Evolutionary conservation across 2,888 invertebrate genomes (phyloP), one percentile per base, ranked within the genome.

Genomic region (Lordiphosa andalusiaca): DNA sequence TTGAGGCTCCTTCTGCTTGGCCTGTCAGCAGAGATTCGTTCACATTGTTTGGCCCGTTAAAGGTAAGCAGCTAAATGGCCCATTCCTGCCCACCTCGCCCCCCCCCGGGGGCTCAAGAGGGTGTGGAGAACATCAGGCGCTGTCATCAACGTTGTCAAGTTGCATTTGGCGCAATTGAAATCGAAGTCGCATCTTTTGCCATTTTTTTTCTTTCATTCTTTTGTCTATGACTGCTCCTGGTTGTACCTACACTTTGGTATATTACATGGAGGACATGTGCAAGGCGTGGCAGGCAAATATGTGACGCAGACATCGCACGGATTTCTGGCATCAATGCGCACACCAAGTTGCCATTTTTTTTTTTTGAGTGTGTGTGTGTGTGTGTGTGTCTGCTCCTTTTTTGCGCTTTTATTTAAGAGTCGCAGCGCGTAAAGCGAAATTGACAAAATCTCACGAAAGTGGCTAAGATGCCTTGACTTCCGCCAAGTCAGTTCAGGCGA

Each of bases 81-180:
- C 41, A 36, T 52, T 42, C 13, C 23, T 4, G 37, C 38, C 38
- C 19, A 4, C 25, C 6, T 6, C 5, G 16, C 2, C 16, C 16
- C 5, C n/a, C n/a, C n/a, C n/a, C n/a, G n/a, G 6, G 6, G 25
- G 2, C 25, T 25, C 6, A 25, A 25, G 25, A 6, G 25, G 25
- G 25, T 25, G 25, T 25, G 25, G 6, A 25, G 25, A 25, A 25
- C 25, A 25, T 25, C 25, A 6, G 25, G 25, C 39, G 51, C 38
- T 53, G 53, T 52, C 53, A 66, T 58, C 69, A 53, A 50, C 49
- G 65, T 54, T 65, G 72, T 75, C 50, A 63, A 63, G 67, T 61
- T 75, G 77, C 73, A 76, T 67, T 74, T 71, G 73, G 51, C 54
- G 66, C 74, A 76, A 76, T 74, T 71, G 77, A 76, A 73, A 76